Conservation (phyloP, 2,888 invertebrate genomes). For the Apamea sordens region DNA sequence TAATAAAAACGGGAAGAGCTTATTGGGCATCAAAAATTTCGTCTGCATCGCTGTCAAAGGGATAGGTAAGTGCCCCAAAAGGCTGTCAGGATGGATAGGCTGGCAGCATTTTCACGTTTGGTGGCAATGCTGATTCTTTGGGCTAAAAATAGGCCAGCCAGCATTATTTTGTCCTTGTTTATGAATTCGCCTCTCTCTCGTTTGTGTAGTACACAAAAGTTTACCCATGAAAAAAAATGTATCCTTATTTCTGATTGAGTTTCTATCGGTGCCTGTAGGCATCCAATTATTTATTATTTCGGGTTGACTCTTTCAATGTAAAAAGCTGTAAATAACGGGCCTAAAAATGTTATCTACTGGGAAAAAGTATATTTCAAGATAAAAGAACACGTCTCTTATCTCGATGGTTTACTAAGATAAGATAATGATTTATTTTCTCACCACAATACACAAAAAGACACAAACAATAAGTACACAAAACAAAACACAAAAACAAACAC, state of each 20-base stretch:
- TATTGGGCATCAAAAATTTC: background rate
- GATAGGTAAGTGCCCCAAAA: background rate
- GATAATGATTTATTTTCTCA: too few relatives aligned
- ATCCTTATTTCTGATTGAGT: slow-evolving; percentile 18
- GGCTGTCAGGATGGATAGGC: background rate
- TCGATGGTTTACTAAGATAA: background rate
- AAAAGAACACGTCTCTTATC: background rate
- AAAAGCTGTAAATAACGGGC: background rate
- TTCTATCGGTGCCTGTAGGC: background rate
- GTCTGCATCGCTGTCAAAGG: background rate
- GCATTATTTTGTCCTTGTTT: background rate
- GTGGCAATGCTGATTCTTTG: background rate
- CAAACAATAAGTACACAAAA: too few relatives aligned
- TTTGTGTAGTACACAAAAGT: background rate
- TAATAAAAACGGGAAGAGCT: background rate
- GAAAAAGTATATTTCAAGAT: background rate
- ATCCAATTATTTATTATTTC: slow-evolving; percentile 16
- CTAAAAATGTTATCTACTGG: background rate
- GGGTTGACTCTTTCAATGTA: slow-evolving; percentile 3
- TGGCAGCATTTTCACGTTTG: background rate
- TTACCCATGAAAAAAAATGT: background rate
- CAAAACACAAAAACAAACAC: too few relatives aligned
- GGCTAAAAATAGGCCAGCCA: background rate
- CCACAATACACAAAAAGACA: too few relatives aligned
- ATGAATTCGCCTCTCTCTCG: background rate